Percentiles rank a stretch among this genome's conserved stretches.
Conservation (phyloP, 2,797 vertebrate genomes). For the Neoniphon sammara region DNA sequence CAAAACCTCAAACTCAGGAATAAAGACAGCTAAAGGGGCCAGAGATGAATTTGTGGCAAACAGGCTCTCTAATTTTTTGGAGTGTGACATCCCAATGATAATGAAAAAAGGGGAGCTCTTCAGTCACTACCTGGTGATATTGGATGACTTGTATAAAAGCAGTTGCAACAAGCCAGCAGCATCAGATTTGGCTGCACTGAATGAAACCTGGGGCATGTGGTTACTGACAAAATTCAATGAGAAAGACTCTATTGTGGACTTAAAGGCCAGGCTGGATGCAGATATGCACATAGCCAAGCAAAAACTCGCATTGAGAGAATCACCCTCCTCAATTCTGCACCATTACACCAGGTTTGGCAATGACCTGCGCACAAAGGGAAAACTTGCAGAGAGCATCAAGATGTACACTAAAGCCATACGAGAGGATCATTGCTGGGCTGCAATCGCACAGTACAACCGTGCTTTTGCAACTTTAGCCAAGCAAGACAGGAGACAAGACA, state of each 20-base stretch:
- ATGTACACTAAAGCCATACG: slow-evolving; percentile 66
- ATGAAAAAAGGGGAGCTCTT: slow-evolving; percentile 61
- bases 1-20: background rate
- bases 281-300: slow-evolving; percentile 47
- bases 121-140: slow-evolving; percentile 20
- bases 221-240: slow-evolving; percentile 34
- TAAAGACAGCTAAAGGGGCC: slow-evolving; percentile 13
- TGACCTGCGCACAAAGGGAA: slow-evolving; percentile 21
- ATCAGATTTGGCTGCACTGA: slow-evolving; percentile 49
- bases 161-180: slow-evolving; percentile 25
- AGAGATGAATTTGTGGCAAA: slow-evolving; percentile 33
- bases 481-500: slow-evolving; percentile 25
- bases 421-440: slow-evolving; percentile 58
- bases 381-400: slow-evolving; percentile 32
- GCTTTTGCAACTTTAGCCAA: slow-evolving; percentile 61
- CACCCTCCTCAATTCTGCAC: slow-evolving; percentile 62
- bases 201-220: slow-evolving; percentile 70
- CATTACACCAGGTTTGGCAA: slow-evolving; percentile 57
- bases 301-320: slow-evolving; percentile 41
- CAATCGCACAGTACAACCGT: slow-evolving; percentile 75
- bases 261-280: slow-evolving; percentile 11
- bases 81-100: slow-evolving; percentile 8
- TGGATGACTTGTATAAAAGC: slow-evolving; percentile 32
- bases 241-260: background rate
- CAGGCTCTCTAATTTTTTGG: background rate